Evolutionary conservation across 30 jellyfish, hydroid and myxozoan species (phyloP), one percentile per base, ranked within the genome.

Genomic region (Aurelia sp.): DNA sequence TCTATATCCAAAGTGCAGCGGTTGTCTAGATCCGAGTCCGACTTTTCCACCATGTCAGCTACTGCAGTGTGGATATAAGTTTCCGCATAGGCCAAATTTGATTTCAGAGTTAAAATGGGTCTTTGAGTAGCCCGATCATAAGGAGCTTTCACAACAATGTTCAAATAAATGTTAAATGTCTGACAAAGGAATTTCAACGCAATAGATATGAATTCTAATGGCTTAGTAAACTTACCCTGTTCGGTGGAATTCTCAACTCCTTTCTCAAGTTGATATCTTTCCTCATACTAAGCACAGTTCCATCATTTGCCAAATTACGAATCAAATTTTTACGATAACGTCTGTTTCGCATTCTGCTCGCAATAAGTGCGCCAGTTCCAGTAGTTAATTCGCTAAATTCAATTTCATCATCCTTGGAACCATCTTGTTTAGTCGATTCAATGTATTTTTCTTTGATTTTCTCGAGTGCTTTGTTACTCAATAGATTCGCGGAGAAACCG

Each of bases 341-440:
- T 22, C 91, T 78, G 31, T 73, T 89, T 50, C 85, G 60, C 63
- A 88, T 60, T 31, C 66, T 87, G 73, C 59, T 93, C 13, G 87
- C 78, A 30, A 93, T 94, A 19, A 93, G 48, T 12, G 96, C 91
- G 9, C 96, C 97, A 63, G 88, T 93, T n/a, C 97, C 96, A n/a
- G 84, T 74, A 21, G 66, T 76, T n/a, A 86, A 69, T 2, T 78
- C 89, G 59, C 41, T 62, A 7, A 64, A 73, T 48, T 91, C 94
- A 22, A 51, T 44, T 75, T 65, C 72, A 10, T 66, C 84, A 6
- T 58, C 70, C 67, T 52, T 13, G 37, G 64, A 62, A 22, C 53
- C 57, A 35, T 60, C 78, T 5, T 41, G 73, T 12, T 66, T 59
- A 22, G 67, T 55, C 16, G 87, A 66, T 48, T 78, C 82, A 19